Evolutionary conservation across 2,888 invertebrate species (phyloP), one percentile per base, ranked within the genome.

Genomic region (Fragum sueziense): DNA sequence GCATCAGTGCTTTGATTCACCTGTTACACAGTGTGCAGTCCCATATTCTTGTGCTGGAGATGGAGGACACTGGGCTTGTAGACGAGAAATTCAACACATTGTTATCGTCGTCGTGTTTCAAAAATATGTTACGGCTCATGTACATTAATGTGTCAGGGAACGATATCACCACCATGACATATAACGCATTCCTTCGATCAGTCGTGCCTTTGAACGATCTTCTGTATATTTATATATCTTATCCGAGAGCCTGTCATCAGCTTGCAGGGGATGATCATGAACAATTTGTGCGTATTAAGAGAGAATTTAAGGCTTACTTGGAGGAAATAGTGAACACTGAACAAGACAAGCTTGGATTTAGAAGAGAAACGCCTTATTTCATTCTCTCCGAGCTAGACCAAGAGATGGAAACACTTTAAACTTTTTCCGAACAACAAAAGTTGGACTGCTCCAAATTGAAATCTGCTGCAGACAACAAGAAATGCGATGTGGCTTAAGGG

Each of bases 81-180:
- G 87, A 89, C 68, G 71, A 76, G 57, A 73, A 86, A 41, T 70
- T 90, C 29, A 69, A 79, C 22, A 54, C 57, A 1, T 47, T 90
- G 7, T 67, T 85, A 47, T 29, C 74, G 31, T 69, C 80, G 17
- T 33, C 79, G 7, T 69, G 78, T 33, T 71, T 90, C n/a, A 74
- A 85, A 11, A 54, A 67, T 17, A 77, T 91, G 33, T 54, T 79
- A 9, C 76, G 80, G 6, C 71, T 91, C n/a, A 71, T 88, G 76
- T 91, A 86, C 74, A 54, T 90, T 51, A 91, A 91, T 70, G 37
- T 91, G 22, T 78, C 87, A 6, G 86, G 88, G 20, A 89, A 87
- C 47, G 74, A 79, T 11, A 69, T 90, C 9, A 70, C 78, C 14
- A 65, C 61, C 3, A 61, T 76, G 29, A 81, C 74, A n/a, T 68